Evolutionary conservation across 2,113 vertebrate genomes (phyloP), one percentile per base, ranked within the genome.

Genomic region (Rhombomys opimus): DNA sequence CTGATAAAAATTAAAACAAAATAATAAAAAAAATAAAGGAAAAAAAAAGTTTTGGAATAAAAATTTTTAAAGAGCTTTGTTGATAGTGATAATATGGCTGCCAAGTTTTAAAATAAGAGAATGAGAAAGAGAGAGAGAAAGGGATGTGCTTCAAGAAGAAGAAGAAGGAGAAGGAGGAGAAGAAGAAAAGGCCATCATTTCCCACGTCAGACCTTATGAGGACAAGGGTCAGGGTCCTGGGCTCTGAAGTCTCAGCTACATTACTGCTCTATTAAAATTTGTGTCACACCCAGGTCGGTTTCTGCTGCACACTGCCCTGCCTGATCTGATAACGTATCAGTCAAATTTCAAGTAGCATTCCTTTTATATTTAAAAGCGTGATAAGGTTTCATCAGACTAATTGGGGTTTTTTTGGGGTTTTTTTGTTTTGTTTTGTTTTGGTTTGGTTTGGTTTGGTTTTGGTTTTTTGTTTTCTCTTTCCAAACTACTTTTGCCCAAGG

Each of bases 201-300:
- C 38, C 75, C 80, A 75, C 80, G 89, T 72, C 96, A 95, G 88
- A 72, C 35, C n/a, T 1, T 32, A 94, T 73, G 95, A 80, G 96
- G 82, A 96, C 89, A 92, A 84, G 54, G 35, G 65, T 80, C 87
- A 88, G 59, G 30, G 32, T 94, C 30, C 91, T 20, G 81, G 72
- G 57, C 86, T 96, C 46, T 82, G 70, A 96, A 95, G 92, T 92
- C 73, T 70, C 61, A 38, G 12, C 85, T 94, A 57, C 27, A 59
- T 89, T n/a, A 91, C 67, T 27, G 30, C 1, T 93, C 38, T 85
- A 97, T 98, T 98, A 96, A 98, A 97, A 98, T 98, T 98, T 98
- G 88, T 46, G 93, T 97, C 98, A 98, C 98, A 88, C 75, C 25
- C 25, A 35, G 87, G 94, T 92, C 96, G 11, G 38, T 92, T 97